Evolutionary conservation across 1,140 invertebrate genomes (phyloP), one percentile per base, ranked within the genome.

Genomic region (Marisa cornuarietis): DNA sequence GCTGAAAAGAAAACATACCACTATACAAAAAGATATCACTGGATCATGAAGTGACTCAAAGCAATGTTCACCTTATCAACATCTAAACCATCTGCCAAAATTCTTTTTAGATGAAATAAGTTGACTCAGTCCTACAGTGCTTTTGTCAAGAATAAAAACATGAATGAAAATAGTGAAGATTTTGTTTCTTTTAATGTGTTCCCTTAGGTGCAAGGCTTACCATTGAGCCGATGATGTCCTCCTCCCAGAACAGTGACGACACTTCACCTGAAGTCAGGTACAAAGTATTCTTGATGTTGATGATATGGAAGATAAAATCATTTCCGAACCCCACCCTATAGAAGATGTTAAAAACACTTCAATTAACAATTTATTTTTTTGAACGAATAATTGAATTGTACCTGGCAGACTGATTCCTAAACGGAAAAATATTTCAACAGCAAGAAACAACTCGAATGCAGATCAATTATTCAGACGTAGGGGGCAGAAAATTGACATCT

Each of bases 211-310:
- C 6, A 6, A 42, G 31, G 20, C 51, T 6, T 81, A 87, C 86
- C 86, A 83, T 83, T 24, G 80, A 77, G 61, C 78, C 79, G 10
- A 87, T 68, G 31, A 84, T 79, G 79, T 87, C 85, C 24, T 81
- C 79, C 22, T 84, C 78, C 83, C 84, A 87, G 61, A 87, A 84
- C 42, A 86, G 80, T 10, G 79, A 51, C 0, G 86, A 86, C 22
- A 87, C 79, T 42, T 87, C 85, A 0, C 76, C 62, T 3, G 85
- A 84, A 49, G 81, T 31, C 20, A 87, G 65, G 63, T 83, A 84
- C 10, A 81, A 76, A 18, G 78, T 75, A 49, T 81, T 82, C 63
- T 85, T 77, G 16, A 86, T 69, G 76, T 86, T 86, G 66, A 87
- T 79, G 24, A 87, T 63, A 71, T 87, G 83, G 16, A 85, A 76